A percentile compares a stretch with the other conserved stretches of the same genome.
Evolutionary conservation across 1,140 invertebrate species (phyloP).

Genomic region (Hyphantria cunea): DNA sequence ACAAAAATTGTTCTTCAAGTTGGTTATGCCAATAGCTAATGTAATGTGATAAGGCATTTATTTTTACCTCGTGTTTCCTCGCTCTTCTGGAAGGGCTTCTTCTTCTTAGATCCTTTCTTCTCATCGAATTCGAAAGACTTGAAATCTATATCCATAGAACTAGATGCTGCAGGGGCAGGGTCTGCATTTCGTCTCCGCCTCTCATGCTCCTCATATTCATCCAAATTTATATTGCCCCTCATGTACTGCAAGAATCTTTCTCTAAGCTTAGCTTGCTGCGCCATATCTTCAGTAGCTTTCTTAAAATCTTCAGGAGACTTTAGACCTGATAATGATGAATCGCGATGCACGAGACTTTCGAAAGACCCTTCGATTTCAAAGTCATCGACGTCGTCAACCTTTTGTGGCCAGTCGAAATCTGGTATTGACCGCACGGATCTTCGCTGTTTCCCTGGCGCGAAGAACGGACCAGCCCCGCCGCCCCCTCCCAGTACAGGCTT

Average conservation of each 20-base stretch:
- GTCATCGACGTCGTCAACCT: slow-evolving; percentile 70
- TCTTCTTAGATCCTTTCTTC: slow-evolving; percentile 63
- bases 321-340: slow-evolving; percentile 57
- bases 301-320: slow-evolving; percentile 58
- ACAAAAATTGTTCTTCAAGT: too few relatives aligned
- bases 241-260: slow-evolving; percentile 69
- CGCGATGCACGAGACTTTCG: slow-evolving; percentile 70
- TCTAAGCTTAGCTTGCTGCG: slow-evolving; percentile 57
- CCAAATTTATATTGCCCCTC: slow-evolving; percentile 59
- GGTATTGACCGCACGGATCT: slow-evolving; percentile 60
- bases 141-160: slow-evolving; percentile 67
- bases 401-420: slow-evolving; percentile 67
- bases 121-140: slow-evolving; percentile 72
- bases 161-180: slow-evolving; percentile 60
- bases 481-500: slow-evolving; percentile 86
- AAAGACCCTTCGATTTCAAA: slow-evolving; percentile 79
- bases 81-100: slow-evolving; percentile 62
- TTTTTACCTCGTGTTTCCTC: slow-evolving; percentile 64
- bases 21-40: too few relatives aligned
- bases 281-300: slow-evolving; percentile 63
- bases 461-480: slow-evolving; percentile 60
- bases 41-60: too few relatives aligned
- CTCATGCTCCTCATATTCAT: slow-evolving; percentile 67
- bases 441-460: slow-evolving; percentile 56
- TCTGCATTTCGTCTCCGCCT: slow-evolving; percentile 67